Evolutionary conservation across 2,797 vertebrate species (phyloP).

Genomic region (Chaetophractus vellerosus): DNA sequence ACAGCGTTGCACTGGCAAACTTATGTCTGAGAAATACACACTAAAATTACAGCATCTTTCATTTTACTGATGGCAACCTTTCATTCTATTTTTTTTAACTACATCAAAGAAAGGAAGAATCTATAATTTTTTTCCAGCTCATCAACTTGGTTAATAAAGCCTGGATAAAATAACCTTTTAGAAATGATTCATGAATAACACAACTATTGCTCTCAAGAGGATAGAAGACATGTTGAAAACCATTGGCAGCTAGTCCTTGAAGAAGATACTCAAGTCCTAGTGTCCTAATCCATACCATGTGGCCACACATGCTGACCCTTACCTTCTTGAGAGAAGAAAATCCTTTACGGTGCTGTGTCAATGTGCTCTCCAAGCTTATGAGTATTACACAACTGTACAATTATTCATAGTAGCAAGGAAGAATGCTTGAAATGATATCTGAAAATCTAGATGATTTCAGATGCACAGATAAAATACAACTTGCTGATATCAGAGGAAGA

Average conservation of each 20-base stretch:
- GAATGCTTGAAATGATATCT: not conserved
- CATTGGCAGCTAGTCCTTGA: not conserved
- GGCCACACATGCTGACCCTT: not conserved
- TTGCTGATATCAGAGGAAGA: not conserved
- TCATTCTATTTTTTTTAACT: slow-evolving; percentile 2
- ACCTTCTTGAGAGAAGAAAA: not conserved
- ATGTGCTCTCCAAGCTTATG: not conserved
- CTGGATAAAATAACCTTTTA: not conserved
- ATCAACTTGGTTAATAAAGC: not conserved
- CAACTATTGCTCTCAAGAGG: not conserved
- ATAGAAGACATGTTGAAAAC: not conserved
- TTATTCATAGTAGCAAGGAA: not conserved
- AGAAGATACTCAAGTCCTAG: not conserved
- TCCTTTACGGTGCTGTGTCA: not conserved
- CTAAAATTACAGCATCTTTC: not conserved
- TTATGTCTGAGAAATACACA: not conserved
- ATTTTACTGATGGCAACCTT: not conserved
- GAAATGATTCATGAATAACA: not conserved
- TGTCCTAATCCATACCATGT: not conserved
- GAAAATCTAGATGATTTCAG: not conserved
- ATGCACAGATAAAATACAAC: not conserved
- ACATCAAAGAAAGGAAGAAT: not conserved
- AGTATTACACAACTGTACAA: not conserved
- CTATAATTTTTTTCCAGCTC: not conserved
- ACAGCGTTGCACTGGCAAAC: fast-evolving